A percentile compares a stretch with the other conserved stretches of the same genome.
Evolutionary conservation across 2,797 vertebrate genomes (phyloP).

Genomic region (Tolypeutes matacus): DNA sequence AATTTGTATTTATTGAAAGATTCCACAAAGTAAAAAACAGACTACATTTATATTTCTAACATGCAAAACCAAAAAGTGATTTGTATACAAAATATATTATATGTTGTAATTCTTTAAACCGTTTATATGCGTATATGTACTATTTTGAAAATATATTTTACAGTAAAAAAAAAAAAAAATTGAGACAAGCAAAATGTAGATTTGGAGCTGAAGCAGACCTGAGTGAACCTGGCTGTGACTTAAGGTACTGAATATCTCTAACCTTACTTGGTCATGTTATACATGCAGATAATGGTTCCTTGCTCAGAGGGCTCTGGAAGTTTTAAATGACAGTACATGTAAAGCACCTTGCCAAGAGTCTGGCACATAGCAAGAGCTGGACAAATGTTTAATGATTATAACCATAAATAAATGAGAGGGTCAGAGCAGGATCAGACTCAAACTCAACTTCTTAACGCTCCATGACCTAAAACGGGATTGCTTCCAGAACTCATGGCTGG

Average conservation of each 20-base stretch:
- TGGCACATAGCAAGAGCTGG: neutral
- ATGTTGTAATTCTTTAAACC: neutral
- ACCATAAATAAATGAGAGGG: neutral
- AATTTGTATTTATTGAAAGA: slow-evolving; percentile 28
- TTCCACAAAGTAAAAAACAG: slow-evolving; percentile 5
- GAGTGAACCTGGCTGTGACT: neutral
- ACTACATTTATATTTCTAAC: neutral
- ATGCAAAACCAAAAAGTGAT: neutral
- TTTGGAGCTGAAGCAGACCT: neutral
- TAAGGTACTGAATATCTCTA: neutral
- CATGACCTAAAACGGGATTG: neutral
- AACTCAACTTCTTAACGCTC: neutral
- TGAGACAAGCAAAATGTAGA: neutral
- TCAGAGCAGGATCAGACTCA: neutral
- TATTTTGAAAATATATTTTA: slow-evolving; percentile 27
- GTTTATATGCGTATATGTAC: neutral
- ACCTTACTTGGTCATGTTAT: neutral
- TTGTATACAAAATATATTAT: neutral
- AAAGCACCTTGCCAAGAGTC: too few relatives aligned
- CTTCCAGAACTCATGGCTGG: neutral
- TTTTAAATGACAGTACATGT: neutral
- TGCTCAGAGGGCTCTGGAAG: neutral
- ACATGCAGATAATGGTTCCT: neutral
- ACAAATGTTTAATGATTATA: neutral
- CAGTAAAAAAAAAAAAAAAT: neutral